Conservation (phyloP, 2,797 vertebrate species). For the Rhadinocentrus ornatus region DNA sequence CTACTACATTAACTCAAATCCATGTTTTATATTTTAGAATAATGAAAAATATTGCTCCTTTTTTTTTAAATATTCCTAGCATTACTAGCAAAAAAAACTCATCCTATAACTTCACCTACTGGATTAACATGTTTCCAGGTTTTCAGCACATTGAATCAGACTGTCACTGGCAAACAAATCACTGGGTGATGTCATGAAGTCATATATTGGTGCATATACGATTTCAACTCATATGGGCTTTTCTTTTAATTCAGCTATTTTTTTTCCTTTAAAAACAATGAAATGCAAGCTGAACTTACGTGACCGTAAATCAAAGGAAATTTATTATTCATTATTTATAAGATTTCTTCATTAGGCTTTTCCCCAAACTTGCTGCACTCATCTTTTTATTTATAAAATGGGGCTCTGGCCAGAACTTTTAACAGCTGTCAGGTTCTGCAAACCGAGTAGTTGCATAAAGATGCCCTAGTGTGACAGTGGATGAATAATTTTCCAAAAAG, state of each 20-base stretch:
- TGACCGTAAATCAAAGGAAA: not conserved
- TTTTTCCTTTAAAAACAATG: not conserved
- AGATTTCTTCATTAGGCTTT: not conserved
- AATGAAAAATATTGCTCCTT: too few species aligned
- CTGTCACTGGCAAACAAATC: not conserved
- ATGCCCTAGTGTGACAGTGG: not conserved
- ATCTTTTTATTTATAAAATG: slow-evolving; percentile 11
- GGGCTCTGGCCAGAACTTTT: not conserved
- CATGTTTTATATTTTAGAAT: not conserved
- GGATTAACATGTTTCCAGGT: not conserved
- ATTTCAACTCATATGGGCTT: not conserved
- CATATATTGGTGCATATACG: not conserved
- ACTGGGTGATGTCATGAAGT: not conserved
- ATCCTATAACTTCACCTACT: too few species aligned
- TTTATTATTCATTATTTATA: not conserved
- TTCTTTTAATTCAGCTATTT: not conserved
- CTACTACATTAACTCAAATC: not conserved
- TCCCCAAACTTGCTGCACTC: too few species aligned
- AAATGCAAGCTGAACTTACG: not conserved
- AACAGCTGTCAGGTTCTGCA: not conserved
- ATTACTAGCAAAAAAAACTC: too few species aligned
- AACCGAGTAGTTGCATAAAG: slow-evolving; percentile 9
- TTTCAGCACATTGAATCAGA: not conserved
- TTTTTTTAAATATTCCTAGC: too few species aligned
- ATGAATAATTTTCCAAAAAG: not conserved